Evolutionary conservation across 2,797 vertebrate genomes (phyloP).

Genomic region (Allobates femoralis): DNA sequence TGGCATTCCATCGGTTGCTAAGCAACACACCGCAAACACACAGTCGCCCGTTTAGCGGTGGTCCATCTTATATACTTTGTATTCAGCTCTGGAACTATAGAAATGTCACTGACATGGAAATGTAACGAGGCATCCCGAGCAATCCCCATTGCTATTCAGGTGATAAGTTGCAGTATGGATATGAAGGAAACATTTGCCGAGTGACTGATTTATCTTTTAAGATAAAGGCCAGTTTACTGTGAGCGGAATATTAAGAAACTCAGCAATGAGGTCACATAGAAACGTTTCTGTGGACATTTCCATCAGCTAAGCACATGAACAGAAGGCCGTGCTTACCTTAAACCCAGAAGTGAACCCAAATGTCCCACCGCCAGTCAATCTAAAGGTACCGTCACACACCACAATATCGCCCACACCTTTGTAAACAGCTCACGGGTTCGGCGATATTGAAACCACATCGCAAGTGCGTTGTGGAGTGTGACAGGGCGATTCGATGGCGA

Average conservation of each 20-base stretch:
- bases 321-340: neutral
- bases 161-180: conserved; percentile 7
- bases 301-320: too few species aligned
- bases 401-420: too few species aligned
- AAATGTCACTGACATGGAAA: conserved; percentile 31
- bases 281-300: neutral
- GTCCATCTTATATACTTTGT: conserved; percentile 30
- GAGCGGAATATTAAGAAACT: neutral
- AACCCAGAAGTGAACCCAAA: neutral
- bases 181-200: conserved; percentile 10
- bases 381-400: too few species aligned
- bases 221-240: conserved; percentile 12
- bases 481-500: too few species aligned
- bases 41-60: conserved; percentile 36
- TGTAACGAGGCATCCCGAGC: conserved; percentile 21
- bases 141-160: conserved; percentile 10
- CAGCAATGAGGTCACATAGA: neutral
- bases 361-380: neutral
- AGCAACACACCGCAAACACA: conserved; percentile 55
- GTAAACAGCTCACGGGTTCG: too few species aligned
- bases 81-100: conserved; percentile 28
- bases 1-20: conserved; percentile 44
- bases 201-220: conserved; percentile 15
- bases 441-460: too few species aligned
- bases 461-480: too few species aligned